A percentile compares a stretch with the other conserved stretches of the same genome.
Evolutionary conservation across 2,888 invertebrate genomes (phyloP).

Genomic region (Andrena bucephala): DNA sequence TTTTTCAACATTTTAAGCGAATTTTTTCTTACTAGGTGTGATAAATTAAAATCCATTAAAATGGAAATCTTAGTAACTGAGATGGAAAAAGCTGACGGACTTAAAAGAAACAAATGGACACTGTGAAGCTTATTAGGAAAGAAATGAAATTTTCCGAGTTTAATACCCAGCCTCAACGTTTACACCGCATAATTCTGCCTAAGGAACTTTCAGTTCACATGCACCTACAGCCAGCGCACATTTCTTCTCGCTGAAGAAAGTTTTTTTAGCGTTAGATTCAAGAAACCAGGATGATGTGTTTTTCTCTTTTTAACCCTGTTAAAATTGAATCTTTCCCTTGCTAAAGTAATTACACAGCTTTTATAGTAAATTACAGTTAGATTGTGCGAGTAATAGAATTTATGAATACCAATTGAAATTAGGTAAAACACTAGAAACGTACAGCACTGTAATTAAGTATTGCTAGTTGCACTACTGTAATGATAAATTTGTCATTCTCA

Average conservation of each 20-base stretch:
- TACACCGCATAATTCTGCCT: constrained; percentile 62
- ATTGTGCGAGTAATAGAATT: constrained; percentile 34
- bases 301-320: constrained; percentile 25
- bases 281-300: constrained; percentile 30
- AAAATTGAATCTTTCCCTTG: constrained; percentile 55
- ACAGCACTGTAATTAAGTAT: no score
- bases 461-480: no score
- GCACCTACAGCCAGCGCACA: constrained; percentile 32
- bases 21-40: not conserved
- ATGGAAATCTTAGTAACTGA: not conserved
- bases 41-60: constrained; percentile 17
- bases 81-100: constrained; percentile 7
- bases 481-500: no score
- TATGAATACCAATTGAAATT: constrained; percentile 38
- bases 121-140: constrained; percentile 51
- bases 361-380: constrained; percentile 25
- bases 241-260: constrained; percentile 35
- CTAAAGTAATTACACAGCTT: constrained; percentile 65
- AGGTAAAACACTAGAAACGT: not conserved
- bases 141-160: constrained; percentile 64
- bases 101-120: constrained; percentile 51
- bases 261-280: constrained; percentile 43
- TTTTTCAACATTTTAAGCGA: no score
- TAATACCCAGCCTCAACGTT: constrained; percentile 52
- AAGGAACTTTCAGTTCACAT: constrained; percentile 56